Base-by-base conservation (phyloP, 2,888 invertebrate species). In the Diaphora mendica region DNA sequence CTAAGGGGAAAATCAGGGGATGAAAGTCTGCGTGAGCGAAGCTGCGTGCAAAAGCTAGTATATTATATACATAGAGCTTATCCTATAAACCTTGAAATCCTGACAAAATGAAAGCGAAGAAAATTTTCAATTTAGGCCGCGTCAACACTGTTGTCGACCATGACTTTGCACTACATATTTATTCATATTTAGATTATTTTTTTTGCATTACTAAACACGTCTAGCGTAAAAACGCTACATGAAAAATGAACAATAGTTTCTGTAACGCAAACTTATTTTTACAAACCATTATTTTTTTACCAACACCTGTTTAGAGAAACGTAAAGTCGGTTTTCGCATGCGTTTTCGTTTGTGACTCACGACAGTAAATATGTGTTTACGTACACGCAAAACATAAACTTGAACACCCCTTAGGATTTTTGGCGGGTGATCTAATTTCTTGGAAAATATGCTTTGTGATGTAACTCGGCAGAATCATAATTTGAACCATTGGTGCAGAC, bases 401-500 rank as follows among this genome's bases (percentile, higher is more conserved):
- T 83, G 79, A 85, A 87, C 85, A 85, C 83, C 84, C 88, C 85
- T 83, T 77, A 86, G 84, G 80, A 84, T 86, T 90, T 91, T 90
- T 87, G 78, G 79, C 79, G 83, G 83, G 83, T 85, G 88, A 89
- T 90, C 88, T 91, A 91, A 91, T 91, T 93, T 92, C 93, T 91
- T 81, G 91, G 93, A 93, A 94, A 91, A 93, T 90, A 88, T 90
- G 91, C 90, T 88, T 86, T 92, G 94, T 93, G 93, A 91, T 91
- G 89, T 89, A 89, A 90, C 88, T 92, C 91, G 89, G 91, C 91
- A 89, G 89, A 91, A 89, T 91, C 85, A 87, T 88, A 88, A 91
- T 91, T 92, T 91, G 91, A 93, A 91, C 92, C 93, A 93, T 91
- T 86, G 51, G 85, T 83, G 73, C 79, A 84, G 85, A 85, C 78